Conservation (phyloP, 2,113 vertebrate species). For the Ophiodon elongatus region DNA sequence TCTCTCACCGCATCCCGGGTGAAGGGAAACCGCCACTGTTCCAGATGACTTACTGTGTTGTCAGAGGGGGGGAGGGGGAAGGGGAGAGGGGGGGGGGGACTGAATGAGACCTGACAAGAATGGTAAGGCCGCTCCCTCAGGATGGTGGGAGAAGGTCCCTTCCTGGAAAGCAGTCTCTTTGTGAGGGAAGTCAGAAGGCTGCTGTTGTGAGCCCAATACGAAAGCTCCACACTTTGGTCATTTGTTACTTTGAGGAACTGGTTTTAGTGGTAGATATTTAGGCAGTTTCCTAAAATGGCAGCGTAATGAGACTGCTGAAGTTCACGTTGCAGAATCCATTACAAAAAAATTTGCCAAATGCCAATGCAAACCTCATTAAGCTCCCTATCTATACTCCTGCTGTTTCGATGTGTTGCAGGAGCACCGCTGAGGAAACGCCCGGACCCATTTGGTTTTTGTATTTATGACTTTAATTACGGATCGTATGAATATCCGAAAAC, state of each 20-base stretch:
- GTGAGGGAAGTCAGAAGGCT: not conserved
- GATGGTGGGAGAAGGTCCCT: slow-evolving; percentile 1
- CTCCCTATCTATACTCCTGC: slow-evolving; percentile 1
- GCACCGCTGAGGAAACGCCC: slow-evolving; percentile 15
- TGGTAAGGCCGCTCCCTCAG: slow-evolving; percentile 42
- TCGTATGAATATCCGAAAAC: slow-evolving; percentile 23
- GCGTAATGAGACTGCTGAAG: not conserved
- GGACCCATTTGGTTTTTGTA: slow-evolving; percentile 22
- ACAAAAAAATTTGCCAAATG: slow-evolving; percentile 5
- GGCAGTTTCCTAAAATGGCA: not conserved
- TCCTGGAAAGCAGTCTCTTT: not conserved
- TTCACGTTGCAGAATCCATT: slow-evolving; percentile 1
- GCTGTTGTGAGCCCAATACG: not conserved
- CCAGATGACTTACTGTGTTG: slow-evolving; percentile 68
- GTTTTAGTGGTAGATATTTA: not conserved
- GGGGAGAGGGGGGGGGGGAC: slow-evolving; percentile 37
- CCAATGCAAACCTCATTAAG: slow-evolving; percentile 30
- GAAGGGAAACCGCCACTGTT: slow-evolving; percentile 50
- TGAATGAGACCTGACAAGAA: slow-evolving; percentile 66
- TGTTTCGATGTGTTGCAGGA: slow-evolving; percentile 25
- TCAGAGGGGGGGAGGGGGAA: slow-evolving; percentile 52
- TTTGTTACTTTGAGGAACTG: not conserved
- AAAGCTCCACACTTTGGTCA: not conserved
- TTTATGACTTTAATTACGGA: slow-evolving; percentile 55
- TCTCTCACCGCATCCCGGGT: slow-evolving; percentile 12